These are phyloP conservation scores for Psix sp. DNA, from an alignment of 1,140 invertebrate genomes.

Conservation along the genomic window DNA sequence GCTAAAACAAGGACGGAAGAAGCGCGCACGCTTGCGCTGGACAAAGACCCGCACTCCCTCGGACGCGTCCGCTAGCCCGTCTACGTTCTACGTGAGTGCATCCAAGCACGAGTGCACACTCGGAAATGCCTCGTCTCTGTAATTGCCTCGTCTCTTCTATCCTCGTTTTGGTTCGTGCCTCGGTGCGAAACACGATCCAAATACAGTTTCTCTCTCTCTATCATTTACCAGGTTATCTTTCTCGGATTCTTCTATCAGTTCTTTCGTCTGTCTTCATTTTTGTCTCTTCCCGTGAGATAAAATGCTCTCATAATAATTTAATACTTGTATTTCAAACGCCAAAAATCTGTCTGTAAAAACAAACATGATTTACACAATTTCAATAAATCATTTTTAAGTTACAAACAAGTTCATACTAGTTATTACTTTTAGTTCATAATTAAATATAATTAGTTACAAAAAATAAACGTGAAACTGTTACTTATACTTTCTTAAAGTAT, in stretches of 20 bases:
- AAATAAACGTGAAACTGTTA: no score
- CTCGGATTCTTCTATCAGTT: not conserved
- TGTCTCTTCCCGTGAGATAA: no score
- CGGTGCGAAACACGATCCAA: constrained; percentile 6
- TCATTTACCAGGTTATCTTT: constrained; percentile 2
- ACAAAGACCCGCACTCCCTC: constrained; percentile 15
- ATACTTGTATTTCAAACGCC: no score
- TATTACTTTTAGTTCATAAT: no score
- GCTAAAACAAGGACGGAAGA: constrained; percentile 14
- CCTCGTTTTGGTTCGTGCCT: constrained; percentile 47
- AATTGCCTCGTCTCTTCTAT: constrained; percentile 59
- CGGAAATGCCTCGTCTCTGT: constrained; percentile 59
- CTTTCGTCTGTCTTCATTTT: no score
- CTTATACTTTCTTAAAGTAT: no score
- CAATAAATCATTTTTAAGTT: no score
- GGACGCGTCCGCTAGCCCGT: constrained; percentile 3
- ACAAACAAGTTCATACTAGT: no score
- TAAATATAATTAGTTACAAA: no score
- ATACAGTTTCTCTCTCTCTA: not conserved
- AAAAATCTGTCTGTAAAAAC: no score
- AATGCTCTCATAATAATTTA: no score
- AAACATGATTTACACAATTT: no score
- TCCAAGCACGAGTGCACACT: constrained; percentile 49
- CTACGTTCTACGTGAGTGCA: constrained; percentile 14
- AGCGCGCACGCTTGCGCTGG: not conserved